Evolutionary conservation across 2,797 vertebrate genomes (phyloP).

Genomic region (Lagocephalus sceleratus): DNA sequence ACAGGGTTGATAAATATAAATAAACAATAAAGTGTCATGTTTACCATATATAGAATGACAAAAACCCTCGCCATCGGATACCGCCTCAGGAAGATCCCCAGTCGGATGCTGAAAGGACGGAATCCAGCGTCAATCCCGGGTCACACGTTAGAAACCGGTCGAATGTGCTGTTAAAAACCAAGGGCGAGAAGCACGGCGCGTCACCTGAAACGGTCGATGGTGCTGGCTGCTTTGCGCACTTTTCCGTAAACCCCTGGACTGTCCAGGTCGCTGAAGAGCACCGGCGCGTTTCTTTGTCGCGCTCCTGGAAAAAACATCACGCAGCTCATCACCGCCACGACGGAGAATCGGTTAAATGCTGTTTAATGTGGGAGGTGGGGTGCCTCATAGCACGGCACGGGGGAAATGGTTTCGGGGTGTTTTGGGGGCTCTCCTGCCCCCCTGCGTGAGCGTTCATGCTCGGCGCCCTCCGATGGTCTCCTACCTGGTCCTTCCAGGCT

Average conservation of each 20-base stretch:
- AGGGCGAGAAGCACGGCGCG: neutral
- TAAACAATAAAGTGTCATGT: constrained; percentile 38
- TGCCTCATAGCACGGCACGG: neutral
- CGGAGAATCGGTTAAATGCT: neutral
- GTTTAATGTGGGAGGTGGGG: no score
- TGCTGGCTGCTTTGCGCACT: constrained; percentile 94
- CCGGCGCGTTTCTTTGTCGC: constrained; percentile 86
- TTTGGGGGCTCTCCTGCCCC: no score
- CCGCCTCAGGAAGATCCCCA: constrained; percentile 94
- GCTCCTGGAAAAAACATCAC: constrained; percentile 72
- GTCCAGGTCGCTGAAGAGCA: constrained; percentile 87
- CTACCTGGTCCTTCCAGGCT: constrained; percentile 81
- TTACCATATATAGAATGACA: constrained; percentile 96
- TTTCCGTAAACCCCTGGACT: constrained; percentile 84
- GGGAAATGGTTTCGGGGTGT: no score
- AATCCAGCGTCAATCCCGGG: neutral
- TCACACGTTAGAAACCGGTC: neutral
- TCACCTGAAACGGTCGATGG: constrained; percentile 95
- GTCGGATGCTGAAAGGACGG: constrained; percentile 83
- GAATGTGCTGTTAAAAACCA: neutral
- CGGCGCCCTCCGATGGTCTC: neutral
- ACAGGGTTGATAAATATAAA: neutral
- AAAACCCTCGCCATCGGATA: constrained; percentile 94
- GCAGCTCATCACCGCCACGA: neutral
- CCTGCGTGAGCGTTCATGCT: no score